Percentiles rank a stretch among this genome's conserved stretches.
Evolutionary conservation across 2,113 vertebrate genomes (phyloP).

Genomic region (Melanocharis versteri): DNA sequence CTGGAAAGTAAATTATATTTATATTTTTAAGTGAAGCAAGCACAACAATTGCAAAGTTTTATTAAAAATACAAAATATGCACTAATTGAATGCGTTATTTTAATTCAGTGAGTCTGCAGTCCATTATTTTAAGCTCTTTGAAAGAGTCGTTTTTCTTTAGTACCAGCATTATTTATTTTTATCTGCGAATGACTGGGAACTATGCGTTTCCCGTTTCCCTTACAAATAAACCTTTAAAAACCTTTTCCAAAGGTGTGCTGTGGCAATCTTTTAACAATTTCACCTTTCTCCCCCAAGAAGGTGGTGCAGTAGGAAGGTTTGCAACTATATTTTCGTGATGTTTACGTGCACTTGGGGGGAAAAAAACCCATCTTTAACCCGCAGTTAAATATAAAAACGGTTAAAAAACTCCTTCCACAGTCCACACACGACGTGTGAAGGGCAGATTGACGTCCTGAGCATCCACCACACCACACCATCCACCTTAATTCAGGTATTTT

Average conservation of each 20-base stretch:
- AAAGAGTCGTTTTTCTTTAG: background rate
- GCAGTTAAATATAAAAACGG: background rate
- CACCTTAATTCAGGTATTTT: background rate
- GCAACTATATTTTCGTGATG: background rate
- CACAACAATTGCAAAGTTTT: background rate
- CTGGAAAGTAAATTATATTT: background rate
- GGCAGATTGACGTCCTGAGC: background rate
- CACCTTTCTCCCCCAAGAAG: background rate
- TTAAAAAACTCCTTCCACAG: background rate
- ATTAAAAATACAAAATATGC: background rate
- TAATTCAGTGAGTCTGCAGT: rapidly evolving
- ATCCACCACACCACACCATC: background rate
- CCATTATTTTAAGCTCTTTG: background rate
- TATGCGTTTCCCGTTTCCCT: rapidly evolving
- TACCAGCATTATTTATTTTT: background rate
- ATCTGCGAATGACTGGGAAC: too few relatives aligned
- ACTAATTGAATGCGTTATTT: rapidly evolving
- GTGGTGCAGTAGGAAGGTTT: background rate
- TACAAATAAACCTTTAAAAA: background rate
- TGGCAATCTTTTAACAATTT: background rate
- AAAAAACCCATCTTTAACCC: rapidly evolving
- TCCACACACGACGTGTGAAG: background rate
- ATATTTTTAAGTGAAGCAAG: background rate
- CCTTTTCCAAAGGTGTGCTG: background rate
- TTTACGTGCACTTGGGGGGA: background rate